Evolutionary conservation across 2,797 vertebrate genomes (phyloP), one percentile per base, ranked within the genome.

Genomic region (Notolabrus celidotus): DNA sequence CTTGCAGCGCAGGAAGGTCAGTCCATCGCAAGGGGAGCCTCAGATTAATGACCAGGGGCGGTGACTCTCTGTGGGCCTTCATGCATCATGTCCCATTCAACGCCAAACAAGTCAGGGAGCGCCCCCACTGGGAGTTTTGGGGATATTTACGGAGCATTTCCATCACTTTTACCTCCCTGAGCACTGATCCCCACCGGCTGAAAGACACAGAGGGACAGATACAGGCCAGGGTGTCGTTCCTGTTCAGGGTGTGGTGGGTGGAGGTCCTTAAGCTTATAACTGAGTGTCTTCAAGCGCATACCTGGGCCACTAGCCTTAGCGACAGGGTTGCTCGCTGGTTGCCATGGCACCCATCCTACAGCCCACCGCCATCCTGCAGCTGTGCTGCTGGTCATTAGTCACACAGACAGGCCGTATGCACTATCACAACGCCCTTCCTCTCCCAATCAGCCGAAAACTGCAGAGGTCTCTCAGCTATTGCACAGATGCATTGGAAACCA

Each of bases 21-120:
- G 38, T 65, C 74, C 27, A 71, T 62, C 65, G n/a, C 86, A 51
- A 82, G 73, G 83, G 83, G 75, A 84, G 81, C 82, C 50, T 78
- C 85, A 91, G 88, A 93, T 92, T 92, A 90, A 92, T 87, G 89
- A 83, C 78, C 67, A 25, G 74, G 74, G 80, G 82, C 68, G 49
- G 71, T 19, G 27, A 79, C 83, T 85, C 87, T 83, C 81, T 39
- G 60, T 66, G 73, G 85, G 84, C 71, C 78, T 77, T 88, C 87
- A 90, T 88, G 88, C 88, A 89, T 91, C 89, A 89, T 65, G 66
- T 82, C 82, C 82, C 84, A 76, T 89, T 89, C 84, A 74, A 78
- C 52, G 51, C 71, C 83, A 85, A 87, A 85, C 82, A 79, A 88
- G 84, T 83, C 88, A 85, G 75, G 70, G 81, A 81, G 84, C 50